A percentile compares a stretch with the other conserved stretches of the same genome.
These are phyloP conservation scores for Lerista edwardsae DNA, from an alignment of 2,797 vertebrate genomes.

Conservation along the genomic window DNA sequence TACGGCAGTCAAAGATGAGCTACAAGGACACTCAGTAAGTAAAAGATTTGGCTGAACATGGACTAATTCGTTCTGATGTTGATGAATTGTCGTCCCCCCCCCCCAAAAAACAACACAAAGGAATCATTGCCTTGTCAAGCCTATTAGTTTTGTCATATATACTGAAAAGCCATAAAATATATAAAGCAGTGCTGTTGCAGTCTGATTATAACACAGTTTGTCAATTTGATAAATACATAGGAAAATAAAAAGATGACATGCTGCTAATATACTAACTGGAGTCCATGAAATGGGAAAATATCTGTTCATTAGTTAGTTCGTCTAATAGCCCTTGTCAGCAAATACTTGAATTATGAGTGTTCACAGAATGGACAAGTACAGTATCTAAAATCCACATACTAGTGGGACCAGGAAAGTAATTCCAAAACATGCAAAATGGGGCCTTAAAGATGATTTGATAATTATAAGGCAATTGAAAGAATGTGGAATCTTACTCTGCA, in stretches of 20 bases:
- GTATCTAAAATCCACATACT: not conserved
- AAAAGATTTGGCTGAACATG: no score
- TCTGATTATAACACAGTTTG: not conserved
- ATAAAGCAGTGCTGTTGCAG: not conserved
- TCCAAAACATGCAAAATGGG: not conserved
- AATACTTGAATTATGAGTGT: not conserved
- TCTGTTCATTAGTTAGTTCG: not conserved
- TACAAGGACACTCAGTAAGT: no score
- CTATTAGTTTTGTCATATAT: not conserved
- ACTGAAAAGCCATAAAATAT: not conserved
- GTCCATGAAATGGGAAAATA: not conserved
- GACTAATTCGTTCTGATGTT: not conserved
- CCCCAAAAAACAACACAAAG: not conserved
- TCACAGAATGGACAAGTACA: not conserved
- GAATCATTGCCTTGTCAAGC: not conserved
- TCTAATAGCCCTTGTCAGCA: not conserved
- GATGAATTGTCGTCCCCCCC: not conserved
- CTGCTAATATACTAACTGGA: not conserved
- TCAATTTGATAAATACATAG: not conserved
- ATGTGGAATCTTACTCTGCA: not conserved
- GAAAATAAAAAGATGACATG: not conserved
- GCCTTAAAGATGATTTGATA: not conserved
- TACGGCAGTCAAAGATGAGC: no score
- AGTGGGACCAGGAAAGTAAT: not conserved
- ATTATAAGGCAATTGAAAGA: conserved; percentile 19